Percentiles rank a stretch among this genome's conserved stretches.
These are phyloP conservation scores for Xenops minutus DNA, from an alignment of 2,797 vertebrate genomes.

Conservation along the genomic window DNA sequence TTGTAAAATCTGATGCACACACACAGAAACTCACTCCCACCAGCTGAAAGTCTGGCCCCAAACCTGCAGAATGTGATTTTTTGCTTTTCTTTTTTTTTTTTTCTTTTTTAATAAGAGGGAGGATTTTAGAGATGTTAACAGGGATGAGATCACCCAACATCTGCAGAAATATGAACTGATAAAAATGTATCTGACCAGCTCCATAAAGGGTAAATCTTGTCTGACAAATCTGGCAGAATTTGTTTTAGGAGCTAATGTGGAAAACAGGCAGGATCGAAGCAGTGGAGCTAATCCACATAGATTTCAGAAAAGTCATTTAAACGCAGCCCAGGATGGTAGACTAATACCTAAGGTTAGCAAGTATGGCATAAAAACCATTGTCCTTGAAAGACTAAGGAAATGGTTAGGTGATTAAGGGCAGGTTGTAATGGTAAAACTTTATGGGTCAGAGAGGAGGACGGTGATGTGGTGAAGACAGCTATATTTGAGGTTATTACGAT, in stretches of 20 bases:
- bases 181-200: constrained; percentile 35
- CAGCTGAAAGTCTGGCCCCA: neutral
- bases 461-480: constrained; percentile 65
- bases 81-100: neutral
- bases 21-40: neutral
- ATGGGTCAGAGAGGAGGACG: constrained; percentile 70
- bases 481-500: constrained; percentile 63
- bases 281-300: constrained; percentile 63
- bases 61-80: neutral
- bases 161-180: constrained; percentile 56
- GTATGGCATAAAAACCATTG: constrained; percentile 71
- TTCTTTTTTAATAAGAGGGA: neutral
- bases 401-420: constrained; percentile 69
- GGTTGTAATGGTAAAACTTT: constrained; percentile 71
- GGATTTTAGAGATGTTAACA: neutral
- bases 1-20: neutral
- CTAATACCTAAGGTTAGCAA: constrained; percentile 66
- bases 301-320: constrained; percentile 67
- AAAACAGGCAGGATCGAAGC: constrained; percentile 38
- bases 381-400: constrained; percentile 71
- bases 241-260: constrained; percentile 49
- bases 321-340: constrained; percentile 39
- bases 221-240: constrained; percentile 56
- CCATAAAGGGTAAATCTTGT: constrained; percentile 45
- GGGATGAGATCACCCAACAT: constrained; percentile 34